Evolutionary conservation across 2,797 vertebrate genomes (phyloP).

Genomic region (Coluber constrictor): DNA sequence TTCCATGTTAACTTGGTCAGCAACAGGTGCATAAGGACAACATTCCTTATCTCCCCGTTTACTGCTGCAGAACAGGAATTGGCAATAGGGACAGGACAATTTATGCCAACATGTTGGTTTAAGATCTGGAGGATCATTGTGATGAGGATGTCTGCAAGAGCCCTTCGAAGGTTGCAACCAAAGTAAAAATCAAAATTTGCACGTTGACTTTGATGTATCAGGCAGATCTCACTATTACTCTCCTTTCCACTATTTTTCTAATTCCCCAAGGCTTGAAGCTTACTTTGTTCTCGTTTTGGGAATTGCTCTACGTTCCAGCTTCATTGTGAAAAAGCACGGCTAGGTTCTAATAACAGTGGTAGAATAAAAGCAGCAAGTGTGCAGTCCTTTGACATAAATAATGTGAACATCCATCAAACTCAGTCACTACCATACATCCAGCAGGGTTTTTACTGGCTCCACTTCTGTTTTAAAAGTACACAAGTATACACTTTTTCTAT

Average conservation of each 20-base stretch:
- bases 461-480: background rate
- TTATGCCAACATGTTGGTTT: background rate
- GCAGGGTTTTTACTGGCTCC: background rate
- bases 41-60: background rate
- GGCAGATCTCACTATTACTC: background rate
- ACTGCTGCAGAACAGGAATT: background rate
- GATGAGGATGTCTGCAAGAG: background rate
- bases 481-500: background rate
- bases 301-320: background rate
- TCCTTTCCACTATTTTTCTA: background rate
- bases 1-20: background rate
- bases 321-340: background rate
- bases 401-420: background rate
- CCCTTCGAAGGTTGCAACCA: background rate
- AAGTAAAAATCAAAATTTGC: background rate
- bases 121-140: background rate
- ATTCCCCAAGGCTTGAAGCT: background rate
- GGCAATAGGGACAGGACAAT: background rate
- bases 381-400: background rate
- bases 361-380: background rate
- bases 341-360: background rate
- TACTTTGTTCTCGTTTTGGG: background rate
- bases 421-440: background rate
- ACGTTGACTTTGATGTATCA: background rate
- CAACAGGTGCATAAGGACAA: background rate